These are phyloP conservation scores for Meleagris gallopavo DNA, from an alignment of 2,113 vertebrate genomes.

Conservation along the genomic window DNA sequence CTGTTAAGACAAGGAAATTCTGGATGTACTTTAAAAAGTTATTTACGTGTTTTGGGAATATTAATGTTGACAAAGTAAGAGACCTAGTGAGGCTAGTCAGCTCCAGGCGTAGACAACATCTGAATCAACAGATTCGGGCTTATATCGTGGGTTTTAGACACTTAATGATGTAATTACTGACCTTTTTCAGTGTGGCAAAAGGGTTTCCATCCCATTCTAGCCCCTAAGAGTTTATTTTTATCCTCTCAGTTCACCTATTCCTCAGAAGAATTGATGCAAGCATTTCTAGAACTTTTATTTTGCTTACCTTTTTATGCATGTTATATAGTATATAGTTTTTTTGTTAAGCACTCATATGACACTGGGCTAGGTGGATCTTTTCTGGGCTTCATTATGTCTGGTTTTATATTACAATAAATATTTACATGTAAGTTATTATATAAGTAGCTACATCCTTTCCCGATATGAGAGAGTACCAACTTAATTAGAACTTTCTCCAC, in stretches of 20 bases:
- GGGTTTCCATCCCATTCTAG: neutral
- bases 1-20: neutral
- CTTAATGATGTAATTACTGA: neutral
- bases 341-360: neutral
- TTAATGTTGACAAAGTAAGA: neutral
- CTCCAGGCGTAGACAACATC: neutral
- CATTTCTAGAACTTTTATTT: neutral
- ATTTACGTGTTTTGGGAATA: neutral
- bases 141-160: conserved; percentile 8
- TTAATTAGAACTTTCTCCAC: neutral
- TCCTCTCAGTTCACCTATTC: neutral
- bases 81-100: neutral
- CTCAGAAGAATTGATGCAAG: neutral
- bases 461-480: neutral
- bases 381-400: neutral
- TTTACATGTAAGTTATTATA: neutral
- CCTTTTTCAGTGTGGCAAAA: neutral
- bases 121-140: conserved; percentile 21
- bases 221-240: neutral
- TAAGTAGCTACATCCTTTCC: neutral
- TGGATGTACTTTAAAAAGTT: neutral
- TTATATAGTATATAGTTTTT: neutral
- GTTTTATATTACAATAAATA: neutral
- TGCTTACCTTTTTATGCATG: neutral
- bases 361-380: neutral